Evolutionary conservation across 2,888 invertebrate genomes (phyloP).

Genomic region (Unio delphinus): DNA sequence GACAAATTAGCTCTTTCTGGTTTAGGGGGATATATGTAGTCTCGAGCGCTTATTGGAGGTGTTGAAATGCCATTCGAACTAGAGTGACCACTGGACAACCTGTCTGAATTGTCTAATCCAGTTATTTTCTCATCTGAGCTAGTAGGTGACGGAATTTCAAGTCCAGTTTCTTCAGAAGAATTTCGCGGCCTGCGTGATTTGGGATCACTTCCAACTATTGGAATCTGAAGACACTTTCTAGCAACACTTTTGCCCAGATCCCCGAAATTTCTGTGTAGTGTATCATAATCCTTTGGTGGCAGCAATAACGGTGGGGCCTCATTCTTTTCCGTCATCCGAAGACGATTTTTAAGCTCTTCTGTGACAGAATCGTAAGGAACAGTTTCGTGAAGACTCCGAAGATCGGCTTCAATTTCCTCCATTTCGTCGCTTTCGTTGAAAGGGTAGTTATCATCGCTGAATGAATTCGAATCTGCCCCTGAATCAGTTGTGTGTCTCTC

Average conservation of each 20-base stretch:
- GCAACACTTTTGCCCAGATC: slow-evolving; percentile 75
- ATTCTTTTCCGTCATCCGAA: slow-evolving; percentile 68
- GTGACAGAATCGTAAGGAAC: slow-evolving; percentile 89
- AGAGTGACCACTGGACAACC: slow-evolving; percentile 21
- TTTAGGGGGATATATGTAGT: slow-evolving; percentile 32
- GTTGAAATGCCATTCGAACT: slow-evolving; percentile 24
- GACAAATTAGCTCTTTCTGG: slow-evolving; percentile 18
- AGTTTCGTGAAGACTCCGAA: slow-evolving; percentile 54
- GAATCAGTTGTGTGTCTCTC: slow-evolving; percentile 45
- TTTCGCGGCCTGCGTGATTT: slow-evolving; percentile 19
- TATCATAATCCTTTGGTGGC: slow-evolving; percentile 95
- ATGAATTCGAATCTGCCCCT: slow-evolving; percentile 49
- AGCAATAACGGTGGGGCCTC: slow-evolving; percentile 81
- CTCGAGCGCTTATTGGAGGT: slow-evolving; percentile 28
- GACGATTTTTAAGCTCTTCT: slow-evolving; percentile 87
- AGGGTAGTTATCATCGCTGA: slow-evolving; percentile 50
- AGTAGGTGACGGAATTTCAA: slow-evolving; percentile 47
- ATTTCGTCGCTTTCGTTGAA: slow-evolving; percentile 28
- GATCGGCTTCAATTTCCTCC: slow-evolving; percentile 58
- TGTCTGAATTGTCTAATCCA: slow-evolving; percentile 25
- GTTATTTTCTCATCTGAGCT: slow-evolving; percentile 32
- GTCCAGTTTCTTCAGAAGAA: slow-evolving; percentile 53
- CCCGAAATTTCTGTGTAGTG: slow-evolving; percentile 75
- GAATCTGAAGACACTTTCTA: slow-evolving; percentile 52
- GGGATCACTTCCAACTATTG: slow-evolving; percentile 39